Conservation (phyloP, 2,797 vertebrate species). For the Thunnus albacares region DNA sequence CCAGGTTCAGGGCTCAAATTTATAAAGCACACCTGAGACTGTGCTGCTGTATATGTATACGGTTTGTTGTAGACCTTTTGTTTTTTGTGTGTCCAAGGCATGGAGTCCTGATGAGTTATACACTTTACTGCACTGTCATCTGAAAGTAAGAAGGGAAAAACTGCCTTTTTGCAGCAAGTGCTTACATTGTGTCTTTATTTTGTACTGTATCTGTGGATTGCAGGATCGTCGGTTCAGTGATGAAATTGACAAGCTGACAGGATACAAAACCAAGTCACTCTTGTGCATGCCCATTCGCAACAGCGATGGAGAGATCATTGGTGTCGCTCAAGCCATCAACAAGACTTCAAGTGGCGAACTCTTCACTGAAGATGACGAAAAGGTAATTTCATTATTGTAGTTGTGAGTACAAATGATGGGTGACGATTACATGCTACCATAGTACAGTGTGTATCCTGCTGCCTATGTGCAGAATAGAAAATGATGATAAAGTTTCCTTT, state of each 20-base stretch:
- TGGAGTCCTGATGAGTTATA: slow-evolving; percentile 6
- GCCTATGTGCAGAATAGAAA: slow-evolving; percentile 1
- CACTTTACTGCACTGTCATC: slow-evolving; percentile 16
- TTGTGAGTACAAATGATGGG: not conserved
- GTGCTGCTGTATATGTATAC: not conserved
- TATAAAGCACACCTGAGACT: not conserved
- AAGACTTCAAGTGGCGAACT: slow-evolving; percentile 93
- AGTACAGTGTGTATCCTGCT: not conserved
- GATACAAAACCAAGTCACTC: slow-evolving; percentile 98
- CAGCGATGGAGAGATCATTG: slow-evolving; percentile 97
- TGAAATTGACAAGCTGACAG: slow-evolving; percentile 98
- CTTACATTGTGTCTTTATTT: slow-evolving; percentile 41
- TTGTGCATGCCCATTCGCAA: slow-evolving; percentile 97
- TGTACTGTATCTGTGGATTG: slow-evolving; percentile 36
- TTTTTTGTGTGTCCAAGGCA: not conserved
- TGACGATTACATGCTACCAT: not conserved
- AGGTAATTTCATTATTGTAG: slow-evolving; percentile 78
- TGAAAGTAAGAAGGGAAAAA: slow-evolving; percentile 16
- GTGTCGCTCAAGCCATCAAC: slow-evolving; percentile 98
- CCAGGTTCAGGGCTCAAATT: not conserved
- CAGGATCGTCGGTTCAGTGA: slow-evolving; percentile 98
- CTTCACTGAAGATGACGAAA: slow-evolving; percentile 97
- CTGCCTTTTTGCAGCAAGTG: slow-evolving; percentile 8
- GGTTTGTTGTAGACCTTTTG: not conserved
- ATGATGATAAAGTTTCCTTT: not conserved